phyloP scores from a whole-genome alignment of 2,113 vertebrate genomes.

The Orthonyx spaldingii region DNA sequence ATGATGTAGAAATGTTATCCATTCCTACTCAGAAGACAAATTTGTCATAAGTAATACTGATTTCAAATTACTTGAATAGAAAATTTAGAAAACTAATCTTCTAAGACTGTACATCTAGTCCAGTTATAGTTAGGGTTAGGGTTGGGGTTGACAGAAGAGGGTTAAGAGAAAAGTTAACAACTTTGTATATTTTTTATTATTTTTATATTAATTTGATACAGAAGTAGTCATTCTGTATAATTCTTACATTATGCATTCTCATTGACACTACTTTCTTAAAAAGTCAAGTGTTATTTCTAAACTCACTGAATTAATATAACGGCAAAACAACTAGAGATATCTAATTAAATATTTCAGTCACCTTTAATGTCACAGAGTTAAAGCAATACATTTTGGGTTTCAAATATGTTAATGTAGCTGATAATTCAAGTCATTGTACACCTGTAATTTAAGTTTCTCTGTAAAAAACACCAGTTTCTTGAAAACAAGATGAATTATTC shows the following conservation, averaged over 20 bases:
- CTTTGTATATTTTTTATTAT: background rate
- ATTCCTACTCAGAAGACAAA: background rate
- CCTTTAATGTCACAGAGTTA: background rate
- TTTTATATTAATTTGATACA: background rate
- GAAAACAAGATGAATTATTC: conserved; percentile 61
- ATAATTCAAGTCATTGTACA: background rate
- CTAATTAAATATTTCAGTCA: background rate
- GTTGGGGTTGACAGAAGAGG: background rate
- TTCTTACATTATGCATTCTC: background rate
- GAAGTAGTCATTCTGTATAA: background rate
- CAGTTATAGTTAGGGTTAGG: background rate
- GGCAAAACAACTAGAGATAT: background rate
- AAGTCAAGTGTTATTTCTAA: background rate
- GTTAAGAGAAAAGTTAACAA: background rate
- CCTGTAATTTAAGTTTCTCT: background rate
- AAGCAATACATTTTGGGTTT: background rate
- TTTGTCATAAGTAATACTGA: background rate
- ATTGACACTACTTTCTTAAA: background rate
- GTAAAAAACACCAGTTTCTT: background rate
- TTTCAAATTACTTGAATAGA: background rate
- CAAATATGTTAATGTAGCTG: background rate
- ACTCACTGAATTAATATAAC: background rate
- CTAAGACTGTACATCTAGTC: background rate
- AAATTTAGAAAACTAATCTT: background rate
- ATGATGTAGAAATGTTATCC: background rate